Percentiles rank a stretch among this genome's conserved stretches.
Conservation (phyloP, 2,113 vertebrate genomes). For the Phrynosoma blainvillii region DNA sequence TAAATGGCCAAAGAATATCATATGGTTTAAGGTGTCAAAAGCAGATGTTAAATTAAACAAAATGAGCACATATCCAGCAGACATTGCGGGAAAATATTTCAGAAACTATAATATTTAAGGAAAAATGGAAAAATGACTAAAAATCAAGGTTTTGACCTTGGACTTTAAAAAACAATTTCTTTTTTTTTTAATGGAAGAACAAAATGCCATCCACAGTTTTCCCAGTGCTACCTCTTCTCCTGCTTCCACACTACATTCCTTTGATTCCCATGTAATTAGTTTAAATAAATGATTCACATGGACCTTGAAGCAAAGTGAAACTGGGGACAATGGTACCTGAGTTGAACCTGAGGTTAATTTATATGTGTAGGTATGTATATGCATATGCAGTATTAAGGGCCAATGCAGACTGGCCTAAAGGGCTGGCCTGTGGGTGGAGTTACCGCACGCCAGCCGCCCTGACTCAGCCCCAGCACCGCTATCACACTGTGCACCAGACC, state of each 20-base stretch:
- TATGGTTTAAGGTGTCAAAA: constrained; percentile 39
- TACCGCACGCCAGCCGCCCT: no score
- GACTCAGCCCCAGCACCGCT: no score
- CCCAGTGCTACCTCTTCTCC: not conserved
- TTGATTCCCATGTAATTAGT: not conserved
- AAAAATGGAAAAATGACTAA: not conserved
- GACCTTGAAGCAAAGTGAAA: not conserved
- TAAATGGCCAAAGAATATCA: constrained; percentile 1
- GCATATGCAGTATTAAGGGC: not conserved
- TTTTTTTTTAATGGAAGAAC: not conserved
- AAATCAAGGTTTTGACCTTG: not conserved
- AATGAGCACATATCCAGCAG: constrained; percentile 33
- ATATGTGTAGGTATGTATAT: not conserved
- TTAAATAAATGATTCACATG: not conserved
- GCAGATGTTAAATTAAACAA: constrained; percentile 42
- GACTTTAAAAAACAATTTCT: not conserved
- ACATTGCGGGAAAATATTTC: not conserved
- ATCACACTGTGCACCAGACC: no score
- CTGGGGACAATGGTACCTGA: not conserved
- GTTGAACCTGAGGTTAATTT: not conserved
- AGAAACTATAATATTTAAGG: not conserved
- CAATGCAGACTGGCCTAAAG: no score
- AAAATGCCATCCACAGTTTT: not conserved
- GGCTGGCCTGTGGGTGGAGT: no score
- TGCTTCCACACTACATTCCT: not conserved